A percentile compares a stretch with the other conserved stretches of the same genome.
phyloP scores from a whole-genome alignment of 2,113 vertebrate genomes.

The Fulica atra region DNA sequence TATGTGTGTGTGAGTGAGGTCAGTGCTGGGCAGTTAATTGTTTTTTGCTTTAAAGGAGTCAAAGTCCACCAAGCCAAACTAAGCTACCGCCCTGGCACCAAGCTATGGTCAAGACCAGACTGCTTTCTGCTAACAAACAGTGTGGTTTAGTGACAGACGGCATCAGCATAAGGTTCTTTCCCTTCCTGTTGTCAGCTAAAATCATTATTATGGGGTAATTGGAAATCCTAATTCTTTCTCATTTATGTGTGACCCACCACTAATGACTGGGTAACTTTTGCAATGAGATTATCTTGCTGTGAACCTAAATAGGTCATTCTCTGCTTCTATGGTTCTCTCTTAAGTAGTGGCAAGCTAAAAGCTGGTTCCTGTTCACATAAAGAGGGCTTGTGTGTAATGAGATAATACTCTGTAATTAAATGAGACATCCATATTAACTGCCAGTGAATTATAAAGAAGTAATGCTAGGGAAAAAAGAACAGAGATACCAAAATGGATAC shows the following conservation, averaged over 20 bases:
- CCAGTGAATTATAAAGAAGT: not conserved
- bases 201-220: not conserved
- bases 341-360: not conserved
- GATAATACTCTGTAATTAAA: not conserved
- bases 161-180: not conserved
- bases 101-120: not conserved
- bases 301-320: not conserved
- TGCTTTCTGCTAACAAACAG: not conserved
- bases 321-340: not conserved
- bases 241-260: not conserved
- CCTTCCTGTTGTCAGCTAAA: not conserved
- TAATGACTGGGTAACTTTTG: not conserved
- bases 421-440: not conserved
- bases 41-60: not conserved
- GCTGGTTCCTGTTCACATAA: not conserved
- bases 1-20: not conserved
- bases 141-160: not conserved
- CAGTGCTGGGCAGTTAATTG: not conserved
- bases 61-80: not conserved
- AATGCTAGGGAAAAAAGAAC: not conserved
- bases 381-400: not conserved
- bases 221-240: not conserved
- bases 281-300: not conserved
- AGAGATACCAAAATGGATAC: not conserved
- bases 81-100: not conserved